Base-by-base conservation (phyloP, 2,797 vertebrate genomes). In the Enoplosus armatus region DNA sequence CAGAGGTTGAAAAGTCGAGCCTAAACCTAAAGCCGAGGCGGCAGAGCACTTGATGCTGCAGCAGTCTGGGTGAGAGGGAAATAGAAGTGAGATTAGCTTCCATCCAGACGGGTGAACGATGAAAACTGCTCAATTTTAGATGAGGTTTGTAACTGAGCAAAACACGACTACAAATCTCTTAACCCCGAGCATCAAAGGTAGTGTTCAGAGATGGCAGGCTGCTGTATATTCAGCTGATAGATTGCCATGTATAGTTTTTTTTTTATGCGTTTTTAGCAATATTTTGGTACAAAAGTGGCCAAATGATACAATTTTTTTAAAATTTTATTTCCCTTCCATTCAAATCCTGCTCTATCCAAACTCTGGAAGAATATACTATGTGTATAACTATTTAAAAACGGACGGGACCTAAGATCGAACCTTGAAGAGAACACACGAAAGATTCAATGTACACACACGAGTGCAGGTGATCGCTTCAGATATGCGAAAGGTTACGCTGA, bases 71-170 rank as follows among this genome's bases (percentile, higher is more conserved):
- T 59, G 9, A 41, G 50, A 68, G 31, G 31, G 24, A 67, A 26
- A 47, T 59, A 26, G 48, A 48, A 48, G 31, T 60, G 10, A 71
- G 31, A 71, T 50, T 22, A 6, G 16, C 22, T 71, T 60, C n/a
- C 55, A n/a, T 50, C 31, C 29, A 39, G n/a, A 60, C 11, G 14
- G 37, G 24, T 33, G 55, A 71, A 2, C 3, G 16, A 37, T 71
- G 29, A 39, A 27, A 24, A 45, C 53, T n/a, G 26, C 37, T 68
- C 37, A 14, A 15, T 55, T 55, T 55, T 15, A 68, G 37, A 43
- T 43, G 2, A 11, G 53, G 3, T 70, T 24, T 56, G 27, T 45
- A 47, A 59, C 22, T 20, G 15, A 18, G 20, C 41, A 59, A 26
- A 41, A 47, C 67, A 33, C 39, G 29, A 31, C 37, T 6, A 33